phyloP scores from a whole-genome alignment of 2,888 invertebrate species.

The Coenonympha glycerion region DNA sequence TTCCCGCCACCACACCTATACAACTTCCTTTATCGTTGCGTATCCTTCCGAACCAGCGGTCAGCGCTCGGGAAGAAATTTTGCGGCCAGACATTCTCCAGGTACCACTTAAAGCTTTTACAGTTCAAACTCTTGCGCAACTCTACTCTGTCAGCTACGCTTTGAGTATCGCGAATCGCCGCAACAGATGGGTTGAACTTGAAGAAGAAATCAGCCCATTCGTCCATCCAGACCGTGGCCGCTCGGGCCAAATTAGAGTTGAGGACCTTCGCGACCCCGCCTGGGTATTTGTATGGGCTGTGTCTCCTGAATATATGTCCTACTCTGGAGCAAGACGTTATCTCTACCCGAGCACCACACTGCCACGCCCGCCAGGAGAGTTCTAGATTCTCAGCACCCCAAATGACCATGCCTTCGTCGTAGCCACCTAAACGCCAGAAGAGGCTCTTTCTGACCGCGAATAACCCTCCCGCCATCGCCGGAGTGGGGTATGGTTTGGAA shows the following conservation, averaged over 20 bases:
- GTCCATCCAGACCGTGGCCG: constrained; percentile 98
- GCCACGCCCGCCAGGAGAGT: constrained; percentile 97
- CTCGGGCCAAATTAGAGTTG: constrained; percentile 92
- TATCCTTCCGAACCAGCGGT: constrained; percentile 93
- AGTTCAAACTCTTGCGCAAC: constrained; percentile 82
- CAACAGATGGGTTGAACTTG: constrained; percentile 86
- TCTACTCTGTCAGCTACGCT: constrained; percentile 79
- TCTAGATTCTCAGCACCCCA: constrained; percentile 99
- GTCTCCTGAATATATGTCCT: constrained; percentile 93
- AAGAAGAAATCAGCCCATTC: constrained; percentile 96
- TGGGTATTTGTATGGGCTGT: constrained; percentile 96
- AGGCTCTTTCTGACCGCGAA: constrained; percentile 90
- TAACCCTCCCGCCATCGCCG: constrained; percentile 96
- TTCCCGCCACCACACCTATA: constrained; percentile 52
- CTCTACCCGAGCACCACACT: constrained; percentile 93
- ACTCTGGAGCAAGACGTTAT: constrained; percentile 95
- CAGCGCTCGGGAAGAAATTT: constrained; percentile 93
- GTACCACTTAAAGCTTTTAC: constrained; percentile 95
- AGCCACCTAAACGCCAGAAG: constrained; percentile 89
- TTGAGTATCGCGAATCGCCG: constrained; percentile 75
- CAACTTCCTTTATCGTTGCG: constrained; percentile 64
- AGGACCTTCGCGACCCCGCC: constrained; percentile 93
- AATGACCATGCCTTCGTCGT: constrained; percentile 85
- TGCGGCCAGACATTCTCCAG: constrained; percentile 96
- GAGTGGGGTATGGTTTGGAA: constrained; percentile 84